These are phyloP conservation scores for Morpho helenor DNA, from an alignment of 2,888 invertebrate species.

Conservation along the genomic window DNA sequence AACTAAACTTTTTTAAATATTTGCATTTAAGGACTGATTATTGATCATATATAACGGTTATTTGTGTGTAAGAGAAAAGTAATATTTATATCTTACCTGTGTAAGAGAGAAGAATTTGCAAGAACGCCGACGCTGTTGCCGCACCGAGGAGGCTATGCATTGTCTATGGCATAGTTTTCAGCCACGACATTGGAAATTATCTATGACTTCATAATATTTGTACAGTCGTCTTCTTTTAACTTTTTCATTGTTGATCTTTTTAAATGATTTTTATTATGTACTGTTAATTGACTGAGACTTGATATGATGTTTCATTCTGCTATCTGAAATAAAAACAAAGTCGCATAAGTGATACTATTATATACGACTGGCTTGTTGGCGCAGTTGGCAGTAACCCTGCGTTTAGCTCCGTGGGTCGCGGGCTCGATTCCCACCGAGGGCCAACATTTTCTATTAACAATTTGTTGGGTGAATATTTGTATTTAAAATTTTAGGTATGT, in stretches of 20 bases:
- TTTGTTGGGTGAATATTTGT: no score
- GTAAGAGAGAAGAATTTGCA: constrained; percentile 62
- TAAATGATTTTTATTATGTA: constrained; percentile 4
- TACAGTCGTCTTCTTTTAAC: constrained; percentile 41
- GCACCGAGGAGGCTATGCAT: constrained; percentile 66
- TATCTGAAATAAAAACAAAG: constrained; percentile 44
- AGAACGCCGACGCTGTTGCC: constrained; percentile 63
- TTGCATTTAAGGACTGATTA: no score
- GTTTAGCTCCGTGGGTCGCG: no score
- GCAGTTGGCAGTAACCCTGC: no score
- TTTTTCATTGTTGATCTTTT: constrained; percentile 45
- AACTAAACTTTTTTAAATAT: no score
- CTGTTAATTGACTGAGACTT: neutral
- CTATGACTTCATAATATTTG: constrained; percentile 38
- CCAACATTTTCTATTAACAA: no score
- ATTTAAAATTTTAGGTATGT: no score
- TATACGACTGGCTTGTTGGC: no score
- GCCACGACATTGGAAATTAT: constrained; percentile 59
- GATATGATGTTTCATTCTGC: constrained; percentile 37
- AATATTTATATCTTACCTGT: constrained; percentile 45
- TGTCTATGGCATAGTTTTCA: constrained; percentile 61
- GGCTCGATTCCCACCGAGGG: no score
- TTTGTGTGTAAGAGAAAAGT: neutral
- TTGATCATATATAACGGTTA: no score
- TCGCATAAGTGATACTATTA: neutral